Conservation (phyloP, 1,140 invertebrate species). For the Stegodyphus mimosarum region DNA sequence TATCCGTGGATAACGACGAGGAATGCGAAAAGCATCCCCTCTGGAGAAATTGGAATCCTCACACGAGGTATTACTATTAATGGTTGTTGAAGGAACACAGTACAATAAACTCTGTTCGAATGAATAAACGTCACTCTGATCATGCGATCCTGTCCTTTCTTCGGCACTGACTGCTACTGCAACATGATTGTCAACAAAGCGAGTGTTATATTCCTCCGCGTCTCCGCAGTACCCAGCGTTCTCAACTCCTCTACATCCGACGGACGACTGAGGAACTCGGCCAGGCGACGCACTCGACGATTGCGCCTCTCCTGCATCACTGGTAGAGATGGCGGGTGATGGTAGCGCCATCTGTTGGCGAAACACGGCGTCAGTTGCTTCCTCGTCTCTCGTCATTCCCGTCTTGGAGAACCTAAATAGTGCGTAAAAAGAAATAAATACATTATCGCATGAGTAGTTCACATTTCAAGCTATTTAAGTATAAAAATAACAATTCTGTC, state of each 20-base stretch:
- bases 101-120: neutral
- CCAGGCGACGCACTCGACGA: neutral
- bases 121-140: neutral
- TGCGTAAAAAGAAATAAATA: constrained; percentile 37
- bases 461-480: constrained; percentile 15
- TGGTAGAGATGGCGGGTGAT: neutral
- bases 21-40: constrained; percentile 17
- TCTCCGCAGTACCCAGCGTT: neutral
- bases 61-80: neutral
- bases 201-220: neutral
- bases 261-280: neutral
- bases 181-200: neutral
- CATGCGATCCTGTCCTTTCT: constrained; percentile 2
- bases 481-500: neutral
- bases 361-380: constrained; percentile 2
- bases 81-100: neutral
- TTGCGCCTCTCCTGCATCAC: neutral
- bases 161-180: constrained; percentile 7
- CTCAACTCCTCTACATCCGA: neutral
- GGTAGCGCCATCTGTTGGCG: constrained; percentile 44
- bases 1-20: neutral
- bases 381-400: constrained; percentile 8
- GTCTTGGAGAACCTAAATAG: constrained; percentile 40
- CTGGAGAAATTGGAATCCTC: neutral
- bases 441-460: constrained; percentile 1